Evolutionary conservation across 1,140 invertebrate species (phyloP), one percentile per base, ranked within the genome.

Genomic region (Anastrepha obliqua): DNA sequence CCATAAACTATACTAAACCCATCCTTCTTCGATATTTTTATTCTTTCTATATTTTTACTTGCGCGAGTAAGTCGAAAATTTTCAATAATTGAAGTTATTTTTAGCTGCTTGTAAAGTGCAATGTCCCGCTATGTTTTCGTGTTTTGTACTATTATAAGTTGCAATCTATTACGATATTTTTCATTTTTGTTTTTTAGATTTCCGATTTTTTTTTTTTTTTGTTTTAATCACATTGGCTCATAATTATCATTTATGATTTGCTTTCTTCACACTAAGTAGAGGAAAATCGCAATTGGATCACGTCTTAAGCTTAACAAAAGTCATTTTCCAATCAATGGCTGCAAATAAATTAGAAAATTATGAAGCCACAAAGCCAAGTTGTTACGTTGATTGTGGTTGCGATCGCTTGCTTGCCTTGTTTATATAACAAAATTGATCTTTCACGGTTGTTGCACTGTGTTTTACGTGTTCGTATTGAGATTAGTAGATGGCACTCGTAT

Each of bases 381-480:
- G 44, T 20, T 9, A 81, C n/a, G 44, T 17, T 42, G 17, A 81
- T 55, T 42, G 44, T 29, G 51, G 7, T 55, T n/a, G 74, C 20
- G 47, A 81, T n/a, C 47, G 17, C 17, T 47, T 7, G 47, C 20
- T 11, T 81, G 7, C 47, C 1, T 8, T 20, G n/a, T 3, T 81
- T 81, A 20, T 8, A 8, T 55, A 81, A 81, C 55, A 47, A 81
- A 20, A 15, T 81, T 81, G 74, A 81, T 55, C 44, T 81, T 81
- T 81, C 15, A 9, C 7, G 51, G 47, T 81, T 20, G 51, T 81
- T 81, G 74, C 39, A 47, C 67, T 47, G 11, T 42, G 11, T 17
- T 7, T 15, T 6, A 55, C 51, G 51, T 8, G 51, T 55, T 55
- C 51, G 51, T 55, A 8, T 55, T 55, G 2, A 55, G 51, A 8